Evolutionary conservation across 1,140 invertebrate genomes (phyloP).

Genomic region (Grapholita molesta): DNA sequence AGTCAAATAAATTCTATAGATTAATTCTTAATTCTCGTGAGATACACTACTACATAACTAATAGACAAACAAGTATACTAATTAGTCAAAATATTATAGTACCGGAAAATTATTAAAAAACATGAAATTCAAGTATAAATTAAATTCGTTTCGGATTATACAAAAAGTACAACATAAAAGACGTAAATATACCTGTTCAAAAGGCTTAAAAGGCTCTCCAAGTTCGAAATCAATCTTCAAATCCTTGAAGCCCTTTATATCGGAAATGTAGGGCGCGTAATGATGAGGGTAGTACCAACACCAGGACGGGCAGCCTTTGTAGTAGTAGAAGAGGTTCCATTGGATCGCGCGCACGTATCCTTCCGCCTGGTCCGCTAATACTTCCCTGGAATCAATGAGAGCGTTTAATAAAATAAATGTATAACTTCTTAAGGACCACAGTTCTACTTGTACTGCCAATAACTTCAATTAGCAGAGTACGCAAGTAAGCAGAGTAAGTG

Average conservation of each 20-base stretch:
- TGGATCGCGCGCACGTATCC: constrained; percentile 96
- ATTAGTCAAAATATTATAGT: too few species aligned
- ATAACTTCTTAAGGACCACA: too few species aligned
- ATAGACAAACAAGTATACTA: too few species aligned
- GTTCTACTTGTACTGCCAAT: too few species aligned
- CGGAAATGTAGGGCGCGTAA: constrained; percentile 97
- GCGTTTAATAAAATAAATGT: not conserved
- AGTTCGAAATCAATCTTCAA: constrained; percentile 88
- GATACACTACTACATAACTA: too few species aligned
- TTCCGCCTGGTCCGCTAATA: constrained; percentile 88
- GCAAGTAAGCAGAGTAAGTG: too few species aligned
- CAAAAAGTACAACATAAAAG: not conserved
- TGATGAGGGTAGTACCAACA: constrained; percentile 98
- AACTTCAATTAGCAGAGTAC: too few species aligned
- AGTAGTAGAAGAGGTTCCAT: constrained; percentile 98
- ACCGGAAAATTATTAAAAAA: too few species aligned
- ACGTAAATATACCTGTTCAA: constrained; percentile 86
- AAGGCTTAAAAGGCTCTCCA: constrained; percentile 94
- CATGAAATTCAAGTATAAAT: too few species aligned
- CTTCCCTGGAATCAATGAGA: constrained; percentile 78
- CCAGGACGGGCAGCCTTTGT: constrained; percentile 97
- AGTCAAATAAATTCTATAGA: too few species aligned
- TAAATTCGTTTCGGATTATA: too few species aligned
- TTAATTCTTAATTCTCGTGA: too few species aligned
- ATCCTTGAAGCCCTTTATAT: constrained; percentile 90